Percentiles rank a stretch among this genome's conserved stretches.
Evolutionary conservation across 2,113 vertebrate genomes (phyloP).

Genomic region (Taurulus bubalis): DNA sequence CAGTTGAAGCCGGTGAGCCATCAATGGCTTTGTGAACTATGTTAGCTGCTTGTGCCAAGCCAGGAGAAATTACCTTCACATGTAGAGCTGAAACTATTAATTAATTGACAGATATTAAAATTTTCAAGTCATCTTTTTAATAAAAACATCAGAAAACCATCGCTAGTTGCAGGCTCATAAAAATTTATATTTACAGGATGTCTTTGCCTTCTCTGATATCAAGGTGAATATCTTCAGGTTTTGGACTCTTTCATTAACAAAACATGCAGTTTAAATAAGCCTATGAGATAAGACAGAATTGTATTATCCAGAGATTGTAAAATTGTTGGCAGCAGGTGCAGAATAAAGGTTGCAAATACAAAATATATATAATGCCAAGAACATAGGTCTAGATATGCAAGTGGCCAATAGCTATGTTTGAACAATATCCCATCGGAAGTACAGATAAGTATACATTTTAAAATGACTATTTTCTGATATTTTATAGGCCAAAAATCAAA

Average conservation of each 20-base stretch:
- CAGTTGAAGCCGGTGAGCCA: slow-evolving; percentile 8
- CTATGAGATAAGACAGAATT: neutral
- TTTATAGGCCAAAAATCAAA: neutral
- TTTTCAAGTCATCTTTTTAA: neutral
- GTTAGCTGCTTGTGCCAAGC: neutral
- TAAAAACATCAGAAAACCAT: neutral
- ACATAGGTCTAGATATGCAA: neutral
- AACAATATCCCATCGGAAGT: neutral
- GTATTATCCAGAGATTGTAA: neutral
- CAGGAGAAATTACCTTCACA: neutral
- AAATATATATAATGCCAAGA: neutral
- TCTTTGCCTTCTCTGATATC: neutral
- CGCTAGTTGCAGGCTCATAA: neutral
- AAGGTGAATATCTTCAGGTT: neutral
- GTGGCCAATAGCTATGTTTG: neutral
- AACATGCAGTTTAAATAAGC: neutral
- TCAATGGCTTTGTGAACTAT: neutral
- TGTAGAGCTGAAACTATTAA: neutral
- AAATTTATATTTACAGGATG: neutral
- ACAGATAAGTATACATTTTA: neutral
- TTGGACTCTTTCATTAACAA: neutral
- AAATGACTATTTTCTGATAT: neutral
- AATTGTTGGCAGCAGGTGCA: neutral
- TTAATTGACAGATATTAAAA: neutral
- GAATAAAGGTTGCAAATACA: neutral